Conservation (phyloP, 2,797 vertebrate genomes). For the Falco novaeseelandiae region DNA sequence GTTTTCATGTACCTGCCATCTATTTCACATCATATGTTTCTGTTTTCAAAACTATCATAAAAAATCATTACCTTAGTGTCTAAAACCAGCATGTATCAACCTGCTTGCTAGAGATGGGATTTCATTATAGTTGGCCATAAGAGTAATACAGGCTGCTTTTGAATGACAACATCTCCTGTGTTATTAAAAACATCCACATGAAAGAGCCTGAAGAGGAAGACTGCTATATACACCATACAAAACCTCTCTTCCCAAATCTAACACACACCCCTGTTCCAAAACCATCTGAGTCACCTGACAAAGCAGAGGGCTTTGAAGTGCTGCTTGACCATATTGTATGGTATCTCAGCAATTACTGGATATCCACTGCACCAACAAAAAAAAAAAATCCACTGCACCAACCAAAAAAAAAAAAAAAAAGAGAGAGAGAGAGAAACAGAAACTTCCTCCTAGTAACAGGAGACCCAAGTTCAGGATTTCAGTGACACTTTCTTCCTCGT, state of each 20-base stretch:
- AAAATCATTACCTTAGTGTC: background rate
- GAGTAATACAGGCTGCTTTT: background rate
- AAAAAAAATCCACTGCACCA: background rate
- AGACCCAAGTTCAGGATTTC: background rate
- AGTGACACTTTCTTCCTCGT: background rate
- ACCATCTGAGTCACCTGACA: background rate
- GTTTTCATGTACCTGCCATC: background rate
- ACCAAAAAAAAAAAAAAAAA: background rate
- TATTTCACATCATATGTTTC: background rate
- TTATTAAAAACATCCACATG: background rate
- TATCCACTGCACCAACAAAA: background rate
- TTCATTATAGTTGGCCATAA: background rate
- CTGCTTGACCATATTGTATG: background rate
- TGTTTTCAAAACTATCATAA: background rate
- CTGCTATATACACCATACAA: background rate
- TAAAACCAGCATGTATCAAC: background rate
- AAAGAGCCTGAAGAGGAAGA: background rate
- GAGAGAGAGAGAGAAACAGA: background rate
- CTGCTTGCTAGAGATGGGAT: background rate
- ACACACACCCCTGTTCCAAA: background rate
- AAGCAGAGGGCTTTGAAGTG: background rate
- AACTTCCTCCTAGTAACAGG: background rate
- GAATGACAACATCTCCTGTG: background rate
- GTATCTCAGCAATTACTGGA: background rate
- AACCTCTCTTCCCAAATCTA: background rate